Conservation (phyloP, 2,888 invertebrate species). For the Anarsia innoxiella region DNA sequence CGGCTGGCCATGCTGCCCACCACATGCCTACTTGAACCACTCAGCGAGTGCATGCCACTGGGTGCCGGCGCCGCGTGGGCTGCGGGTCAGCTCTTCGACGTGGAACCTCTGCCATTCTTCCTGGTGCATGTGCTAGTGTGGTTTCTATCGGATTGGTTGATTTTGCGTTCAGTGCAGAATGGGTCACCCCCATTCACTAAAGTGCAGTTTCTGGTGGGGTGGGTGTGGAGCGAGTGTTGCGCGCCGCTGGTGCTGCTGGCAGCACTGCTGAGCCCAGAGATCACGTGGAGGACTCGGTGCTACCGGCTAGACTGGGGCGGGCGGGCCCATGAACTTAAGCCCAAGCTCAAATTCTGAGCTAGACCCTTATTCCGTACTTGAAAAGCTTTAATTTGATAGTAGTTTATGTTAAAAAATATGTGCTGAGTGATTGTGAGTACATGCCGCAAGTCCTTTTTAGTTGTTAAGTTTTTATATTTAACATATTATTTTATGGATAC, state of each 20-base stretch:
- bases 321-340: conserved; percentile 90
- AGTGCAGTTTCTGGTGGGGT: conserved; percentile 94
- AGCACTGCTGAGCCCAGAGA: conserved; percentile 90
- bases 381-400: conserved; percentile 61
- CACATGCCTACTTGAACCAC: conserved; percentile 92
- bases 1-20: conserved; percentile 96
- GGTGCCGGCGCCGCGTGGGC: conserved; percentile 96
- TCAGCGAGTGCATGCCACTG: conserved; percentile 95
- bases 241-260: conserved; percentile 92
- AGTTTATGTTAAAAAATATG: conserved; percentile 25
- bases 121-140: conserved; percentile 94
- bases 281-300: conserved; percentile 94
- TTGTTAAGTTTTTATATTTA: conserved; percentile 51
- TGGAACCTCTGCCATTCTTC: conserved; percentile 94
- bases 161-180: conserved; percentile 92
- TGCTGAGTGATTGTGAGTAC: conserved; percentile 9
- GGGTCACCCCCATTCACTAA: conserved; percentile 95
- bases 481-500: too few relatives aligned
- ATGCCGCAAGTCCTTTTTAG: conserved; percentile 26
- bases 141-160: conserved; percentile 97
- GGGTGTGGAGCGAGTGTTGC: conserved; percentile 94
- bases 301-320: conserved; percentile 98
- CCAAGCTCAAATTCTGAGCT: conserved; percentile 80
- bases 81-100: conserved; percentile 85
- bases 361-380: conserved; percentile 17